These are phyloP conservation scores for Dicerorhinus sumatrensis DNA, from an alignment of 2,113 vertebrate species.

Conservation along the genomic window DNA sequence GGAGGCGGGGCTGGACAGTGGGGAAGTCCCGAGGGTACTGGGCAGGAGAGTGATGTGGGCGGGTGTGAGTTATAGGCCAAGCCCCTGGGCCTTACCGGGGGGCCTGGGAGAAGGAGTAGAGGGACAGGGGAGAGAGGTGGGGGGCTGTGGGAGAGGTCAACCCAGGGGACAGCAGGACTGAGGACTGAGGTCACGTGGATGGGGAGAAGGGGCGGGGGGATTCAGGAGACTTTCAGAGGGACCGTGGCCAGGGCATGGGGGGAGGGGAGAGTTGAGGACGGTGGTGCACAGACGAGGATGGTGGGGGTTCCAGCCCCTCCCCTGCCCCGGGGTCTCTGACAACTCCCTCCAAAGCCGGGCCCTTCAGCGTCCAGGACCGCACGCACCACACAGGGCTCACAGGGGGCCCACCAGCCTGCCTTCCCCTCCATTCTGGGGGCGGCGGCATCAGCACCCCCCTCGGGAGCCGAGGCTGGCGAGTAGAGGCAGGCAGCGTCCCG, in stretches of 20 bases:
- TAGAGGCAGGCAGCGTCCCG: slow-evolving; percentile 92
- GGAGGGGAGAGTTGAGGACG: background rate
- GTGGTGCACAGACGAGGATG: background rate
- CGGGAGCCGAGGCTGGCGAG: slow-evolving; percentile 92
- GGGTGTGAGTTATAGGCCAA: background rate
- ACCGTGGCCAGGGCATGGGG: background rate
- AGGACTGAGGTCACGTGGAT: background rate
- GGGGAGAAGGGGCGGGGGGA: too few species aligned
- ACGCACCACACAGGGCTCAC: too few species aligned
- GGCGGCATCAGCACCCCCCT: slow-evolving; percentile 83
- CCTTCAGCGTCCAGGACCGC: background rate
- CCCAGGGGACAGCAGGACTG: background rate
- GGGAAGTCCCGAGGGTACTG: too few species aligned
- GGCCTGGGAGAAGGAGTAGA: too few species aligned
- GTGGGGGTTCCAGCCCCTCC: fast-evolving
- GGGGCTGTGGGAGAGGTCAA: fast-evolving
- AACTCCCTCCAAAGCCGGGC: background rate
- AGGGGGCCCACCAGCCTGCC: background rate
- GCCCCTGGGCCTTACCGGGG: background rate
- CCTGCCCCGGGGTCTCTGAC: background rate
- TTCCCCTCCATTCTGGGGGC: background rate
- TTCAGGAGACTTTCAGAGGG: background rate
- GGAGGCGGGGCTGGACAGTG: background rate
- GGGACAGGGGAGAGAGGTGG: background rate
- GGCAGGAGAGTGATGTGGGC: background rate